A percentile compares a stretch with the other conserved stretches of the same genome.
These are phyloP conservation scores for Corythaixoides concolor DNA, from an alignment of 2,113 vertebrate species.

Conservation along the genomic window DNA sequence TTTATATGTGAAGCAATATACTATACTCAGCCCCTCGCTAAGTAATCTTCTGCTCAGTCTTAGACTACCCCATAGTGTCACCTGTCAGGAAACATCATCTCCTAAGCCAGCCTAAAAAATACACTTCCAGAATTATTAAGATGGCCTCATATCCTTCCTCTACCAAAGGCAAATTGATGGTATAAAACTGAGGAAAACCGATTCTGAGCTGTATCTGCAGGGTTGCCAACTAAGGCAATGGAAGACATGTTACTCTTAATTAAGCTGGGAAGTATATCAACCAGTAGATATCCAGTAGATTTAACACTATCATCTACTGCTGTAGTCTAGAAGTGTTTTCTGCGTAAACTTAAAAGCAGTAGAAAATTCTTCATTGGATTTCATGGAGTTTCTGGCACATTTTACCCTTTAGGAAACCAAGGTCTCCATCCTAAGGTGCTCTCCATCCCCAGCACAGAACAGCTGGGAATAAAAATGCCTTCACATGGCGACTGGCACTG, in stretches of 20 bases:
- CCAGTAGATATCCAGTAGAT: neutral
- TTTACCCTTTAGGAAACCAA: rapidly evolving
- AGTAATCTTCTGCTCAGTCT: neutral
- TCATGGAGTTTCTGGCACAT: neutral
- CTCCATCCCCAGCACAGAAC: neutral
- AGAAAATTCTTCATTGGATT: neutral
- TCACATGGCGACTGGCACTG: neutral
- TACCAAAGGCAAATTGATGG: neutral
- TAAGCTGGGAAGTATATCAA: neutral
- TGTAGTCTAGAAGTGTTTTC: neutral
- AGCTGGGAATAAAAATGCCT: neutral
- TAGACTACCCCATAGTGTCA: neutral
- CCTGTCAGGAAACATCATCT: neutral
- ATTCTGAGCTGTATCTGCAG: neutral
- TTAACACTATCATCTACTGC: neutral
- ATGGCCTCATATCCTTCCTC: neutral
- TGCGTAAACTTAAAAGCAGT: neutral
- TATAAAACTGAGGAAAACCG: neutral
- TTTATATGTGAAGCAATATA: neutral
- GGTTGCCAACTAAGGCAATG: neutral
- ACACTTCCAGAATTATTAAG: neutral
- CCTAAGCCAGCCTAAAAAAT: neutral
- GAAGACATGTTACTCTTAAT: neutral
- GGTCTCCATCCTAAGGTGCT: neutral
- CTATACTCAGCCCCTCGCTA: neutral